phyloP scores from a whole-genome alignment of 2,888 invertebrate species.

The Hydriomena furcata region DNA sequence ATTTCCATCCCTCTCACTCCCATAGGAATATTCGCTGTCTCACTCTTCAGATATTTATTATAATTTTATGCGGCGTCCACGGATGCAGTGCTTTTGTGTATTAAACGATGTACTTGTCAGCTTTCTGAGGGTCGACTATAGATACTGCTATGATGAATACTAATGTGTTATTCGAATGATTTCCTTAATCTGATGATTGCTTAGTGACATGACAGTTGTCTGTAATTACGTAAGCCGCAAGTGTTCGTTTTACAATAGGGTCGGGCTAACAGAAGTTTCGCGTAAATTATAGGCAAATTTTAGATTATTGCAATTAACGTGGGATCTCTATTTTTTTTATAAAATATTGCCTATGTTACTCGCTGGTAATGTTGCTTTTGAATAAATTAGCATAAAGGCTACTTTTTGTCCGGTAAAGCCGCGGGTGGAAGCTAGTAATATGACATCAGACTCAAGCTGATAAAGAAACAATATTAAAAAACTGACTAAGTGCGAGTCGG shows the following conservation, averaged over 20 bases:
- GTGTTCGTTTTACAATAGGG: constrained; percentile 39
- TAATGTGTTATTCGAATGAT: constrained; percentile 63
- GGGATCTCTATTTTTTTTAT: too few species aligned
- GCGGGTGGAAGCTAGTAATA: too few species aligned
- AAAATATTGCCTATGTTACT: too few species aligned
- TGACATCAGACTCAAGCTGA: too few species aligned
- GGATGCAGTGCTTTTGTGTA: constrained; percentile 64
- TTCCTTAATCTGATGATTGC: constrained; percentile 65
- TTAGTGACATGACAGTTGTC: constrained; percentile 72
- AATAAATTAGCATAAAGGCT: too few species aligned
- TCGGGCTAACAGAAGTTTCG: too few species aligned
- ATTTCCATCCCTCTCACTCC: constrained; percentile 38
- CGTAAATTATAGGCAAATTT: too few species aligned
- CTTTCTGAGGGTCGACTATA: constrained; percentile 57
- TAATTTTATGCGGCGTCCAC: constrained; percentile 79
- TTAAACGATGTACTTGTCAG: constrained; percentile 74
- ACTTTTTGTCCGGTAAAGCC: too few species aligned
- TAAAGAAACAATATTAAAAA: too few species aligned
- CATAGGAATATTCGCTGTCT: constrained; percentile 31
- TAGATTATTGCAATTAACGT: too few species aligned
- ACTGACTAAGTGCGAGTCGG: too few species aligned
- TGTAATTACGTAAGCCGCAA: constrained; percentile 52
- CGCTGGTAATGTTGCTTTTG: too few species aligned
- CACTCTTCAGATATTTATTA: constrained; percentile 73
- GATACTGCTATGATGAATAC: constrained; percentile 60